These are phyloP conservation scores for Diloba caeruleocephala DNA, from an alignment of 2,888 invertebrate genomes.

Conservation along the genomic window DNA sequence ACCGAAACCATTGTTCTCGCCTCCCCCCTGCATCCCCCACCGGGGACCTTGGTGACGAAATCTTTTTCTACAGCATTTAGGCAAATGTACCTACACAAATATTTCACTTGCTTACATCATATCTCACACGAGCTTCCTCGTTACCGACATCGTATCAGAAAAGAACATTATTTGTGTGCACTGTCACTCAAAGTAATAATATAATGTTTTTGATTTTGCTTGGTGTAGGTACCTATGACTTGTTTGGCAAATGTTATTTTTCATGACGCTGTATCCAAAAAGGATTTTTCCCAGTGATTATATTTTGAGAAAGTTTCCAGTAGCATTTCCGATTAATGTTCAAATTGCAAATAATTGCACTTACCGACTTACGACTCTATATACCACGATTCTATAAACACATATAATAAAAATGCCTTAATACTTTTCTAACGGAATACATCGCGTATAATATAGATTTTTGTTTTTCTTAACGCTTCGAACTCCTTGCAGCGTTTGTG, in stretches of 20 bases:
- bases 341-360: no score
- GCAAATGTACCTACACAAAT: slow-evolving; percentile 79
- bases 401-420: no score
- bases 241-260: slow-evolving; percentile 12
- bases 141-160: slow-evolving; percentile 49
- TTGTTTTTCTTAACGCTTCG: no score
- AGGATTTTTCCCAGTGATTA: no score
- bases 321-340: no score
- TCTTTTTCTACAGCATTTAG: slow-evolving; percentile 87
- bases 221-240: neutral
- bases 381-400: no score
- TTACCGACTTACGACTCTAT: no score
- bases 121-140: slow-evolving; percentile 57
- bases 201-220: slow-evolving; percentile 3
- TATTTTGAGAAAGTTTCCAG: no score
- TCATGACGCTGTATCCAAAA: no score
- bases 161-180: slow-evolving; percentile 51
- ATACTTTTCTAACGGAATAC: no score
- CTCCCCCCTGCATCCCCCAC: slow-evolving; percentile 78
- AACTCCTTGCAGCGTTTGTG: no score
- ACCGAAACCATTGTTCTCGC: slow-evolving; percentile 90
- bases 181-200: slow-evolving; percentile 26
- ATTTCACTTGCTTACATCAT: slow-evolving; percentile 67
- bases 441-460: no score
- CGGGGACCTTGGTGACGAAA: slow-evolving; percentile 88